Conservation (phyloP, 2,113 vertebrate genomes). For the Columba livia region DNA sequence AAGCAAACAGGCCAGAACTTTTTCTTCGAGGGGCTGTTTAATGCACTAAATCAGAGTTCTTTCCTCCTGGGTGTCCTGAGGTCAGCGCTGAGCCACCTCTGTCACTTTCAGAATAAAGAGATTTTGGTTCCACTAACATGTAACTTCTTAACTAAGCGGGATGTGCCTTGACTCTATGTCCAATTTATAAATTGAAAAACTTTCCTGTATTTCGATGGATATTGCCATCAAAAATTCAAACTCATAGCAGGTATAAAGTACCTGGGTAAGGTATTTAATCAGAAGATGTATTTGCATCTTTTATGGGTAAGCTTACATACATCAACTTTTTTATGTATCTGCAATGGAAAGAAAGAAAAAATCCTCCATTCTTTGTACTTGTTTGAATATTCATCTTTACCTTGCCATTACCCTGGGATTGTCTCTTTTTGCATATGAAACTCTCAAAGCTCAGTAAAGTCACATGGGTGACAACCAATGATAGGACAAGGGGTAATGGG, state of each 20-base stretch:
- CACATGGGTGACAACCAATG: not conserved
- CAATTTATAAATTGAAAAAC: not conserved
- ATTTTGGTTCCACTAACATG: not conserved
- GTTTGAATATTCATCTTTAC: not conserved
- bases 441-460: not conserved
- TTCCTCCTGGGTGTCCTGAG: not conserved
- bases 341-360: not conserved
- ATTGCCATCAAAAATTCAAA: not conserved
- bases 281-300: not conserved
- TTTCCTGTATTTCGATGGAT: not conserved
- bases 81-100: not conserved
- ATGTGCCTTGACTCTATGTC: not conserved
- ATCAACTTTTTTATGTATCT: not conserved
- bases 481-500: too few relatives aligned
- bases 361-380: not conserved
- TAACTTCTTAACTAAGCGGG: accelerated
- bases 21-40: not conserved
- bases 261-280: not conserved
- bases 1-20: not conserved
- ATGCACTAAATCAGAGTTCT: not conserved
- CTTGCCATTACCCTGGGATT: not conserved
- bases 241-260: not conserved
- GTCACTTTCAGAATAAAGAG: not conserved
- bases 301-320: not conserved
- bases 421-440: not conserved